Evolutionary conservation across 2,888 invertebrate genomes (phyloP).

Genomic region (Aphodius sticticus): DNA sequence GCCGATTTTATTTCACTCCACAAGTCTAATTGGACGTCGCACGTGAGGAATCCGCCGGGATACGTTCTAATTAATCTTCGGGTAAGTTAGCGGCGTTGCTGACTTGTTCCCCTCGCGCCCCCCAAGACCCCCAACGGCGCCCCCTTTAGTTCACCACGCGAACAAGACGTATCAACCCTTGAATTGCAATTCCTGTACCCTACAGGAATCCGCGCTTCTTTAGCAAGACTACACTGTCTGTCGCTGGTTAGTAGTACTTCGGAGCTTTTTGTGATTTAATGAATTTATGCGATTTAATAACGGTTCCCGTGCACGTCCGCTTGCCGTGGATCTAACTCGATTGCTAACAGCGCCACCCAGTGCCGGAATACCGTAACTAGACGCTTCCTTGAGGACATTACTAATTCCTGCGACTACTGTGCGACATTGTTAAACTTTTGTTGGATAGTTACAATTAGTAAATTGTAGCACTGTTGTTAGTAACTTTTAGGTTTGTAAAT

Average conservation of each 20-base stretch:
- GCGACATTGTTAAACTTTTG: neutral
- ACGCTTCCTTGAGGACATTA: neutral
- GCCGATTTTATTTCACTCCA: neutral
- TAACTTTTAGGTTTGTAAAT: too few species aligned
- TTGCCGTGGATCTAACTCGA: slow-evolving; percentile 15
- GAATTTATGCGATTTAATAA: slow-evolving; percentile 27
- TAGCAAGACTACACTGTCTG: neutral
- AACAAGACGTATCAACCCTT: neutral
- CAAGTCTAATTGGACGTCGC: neutral
- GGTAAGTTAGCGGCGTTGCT: neutral
- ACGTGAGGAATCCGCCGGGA: neutral
- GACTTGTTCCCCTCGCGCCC: too few species aligned
- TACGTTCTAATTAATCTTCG: neutral
- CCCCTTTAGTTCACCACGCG: neutral
- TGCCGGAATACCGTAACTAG: neutral
- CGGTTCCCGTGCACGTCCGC: neutral
- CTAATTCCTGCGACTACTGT: neutral
- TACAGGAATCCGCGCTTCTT: neutral
- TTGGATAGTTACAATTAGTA: neutral
- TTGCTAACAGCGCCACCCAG: neutral
- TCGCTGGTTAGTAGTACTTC: neutral
- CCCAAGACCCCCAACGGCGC: neutral
- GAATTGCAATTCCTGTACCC: neutral
- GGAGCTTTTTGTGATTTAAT: slow-evolving; percentile 20
- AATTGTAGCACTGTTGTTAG: too few species aligned